phyloP scores from a whole-genome alignment of 2,113 vertebrate genomes.

The Gymnarchus niloticus region DNA sequence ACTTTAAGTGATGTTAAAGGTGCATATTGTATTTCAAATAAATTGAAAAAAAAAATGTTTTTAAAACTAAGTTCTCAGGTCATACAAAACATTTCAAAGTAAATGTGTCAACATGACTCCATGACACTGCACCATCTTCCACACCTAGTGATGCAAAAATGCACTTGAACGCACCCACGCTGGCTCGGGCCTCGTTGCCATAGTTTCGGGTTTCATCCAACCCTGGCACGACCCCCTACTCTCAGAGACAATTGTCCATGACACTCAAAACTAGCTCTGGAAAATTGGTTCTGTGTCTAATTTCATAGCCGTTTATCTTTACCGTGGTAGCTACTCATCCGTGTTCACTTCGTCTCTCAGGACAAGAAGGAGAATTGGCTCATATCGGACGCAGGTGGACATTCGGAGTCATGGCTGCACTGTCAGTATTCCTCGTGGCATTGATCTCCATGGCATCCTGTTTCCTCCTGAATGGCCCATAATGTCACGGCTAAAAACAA shows the following conservation, averaged over 20 bases:
- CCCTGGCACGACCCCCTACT: neutral
- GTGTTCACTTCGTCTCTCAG: neutral
- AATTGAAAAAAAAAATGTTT: neutral
- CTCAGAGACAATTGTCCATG: neutral
- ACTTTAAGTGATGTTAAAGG: neutral
- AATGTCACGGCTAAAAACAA: neutral
- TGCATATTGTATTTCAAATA: neutral
- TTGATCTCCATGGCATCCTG: neutral
- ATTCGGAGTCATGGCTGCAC: neutral
- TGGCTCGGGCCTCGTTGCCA: neutral
- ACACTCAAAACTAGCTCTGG: neutral
- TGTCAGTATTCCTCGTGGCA: neutral
- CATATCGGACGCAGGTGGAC: neutral
- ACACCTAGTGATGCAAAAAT: neutral
- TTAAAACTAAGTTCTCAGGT: neutral
- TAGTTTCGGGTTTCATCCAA: neutral
- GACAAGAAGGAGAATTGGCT: neutral
- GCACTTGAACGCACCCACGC: neutral
- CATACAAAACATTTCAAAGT: neutral
- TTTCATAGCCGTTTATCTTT: neutral
- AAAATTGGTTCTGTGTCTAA: neutral
- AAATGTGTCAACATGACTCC: neutral
- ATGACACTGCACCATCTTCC: too few relatives aligned
- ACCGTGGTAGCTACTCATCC: neutral
- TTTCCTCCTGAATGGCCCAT: conserved; percentile 10